Evolutionary conservation across 2,888 invertebrate species (phyloP), one percentile per base, ranked within the genome.

Genomic region (Clistopyga incitator): DNA sequence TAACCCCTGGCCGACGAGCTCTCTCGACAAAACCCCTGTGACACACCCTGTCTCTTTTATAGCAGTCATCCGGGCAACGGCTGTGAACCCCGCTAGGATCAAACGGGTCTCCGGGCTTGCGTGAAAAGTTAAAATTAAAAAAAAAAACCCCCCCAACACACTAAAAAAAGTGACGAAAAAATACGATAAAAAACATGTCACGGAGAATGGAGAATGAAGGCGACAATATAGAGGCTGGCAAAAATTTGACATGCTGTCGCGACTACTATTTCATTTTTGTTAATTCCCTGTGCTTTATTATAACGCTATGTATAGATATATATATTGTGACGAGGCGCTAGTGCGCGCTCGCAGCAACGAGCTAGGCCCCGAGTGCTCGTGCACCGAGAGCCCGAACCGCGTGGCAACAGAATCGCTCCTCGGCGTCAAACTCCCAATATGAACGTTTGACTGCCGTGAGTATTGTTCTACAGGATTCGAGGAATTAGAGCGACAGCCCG

Each of bases 1-100:
- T 68, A 68, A 61, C 67, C 77, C 59, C 77, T 78, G 29, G 45
- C 65, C 47, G 47, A 47, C 47, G 56, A 56, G 59, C 82, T 75
- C 81, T 25, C 56, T 45, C 68, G 68, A 38, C 72, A 56, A 56
- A 56, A 38, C 82, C 61, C 82, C 68, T 54, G 42, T 75, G 74
- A 61, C 70, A 23, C 80, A 61, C 72, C 70, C 71, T 70, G 52
- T 78, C 74, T 77, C 72, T 78, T 72, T 79, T 52, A 74, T 65
- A 56, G 72, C 77, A 64, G 75, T 74, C 74, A 80, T 82, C 86
- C 86, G 83, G 84, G 82, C 54, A 86, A 84, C 74, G 52, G 67
- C 68, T 74, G 68, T 68, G 45, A 68, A 52, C 78, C 71, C 42
- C 42, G 25, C 42, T 71, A 80, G 85, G 86, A 87, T 88, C 87